Base-by-base conservation (phyloP, 2,888 invertebrate genomes). In the Pristionchus entomophagus region DNA sequence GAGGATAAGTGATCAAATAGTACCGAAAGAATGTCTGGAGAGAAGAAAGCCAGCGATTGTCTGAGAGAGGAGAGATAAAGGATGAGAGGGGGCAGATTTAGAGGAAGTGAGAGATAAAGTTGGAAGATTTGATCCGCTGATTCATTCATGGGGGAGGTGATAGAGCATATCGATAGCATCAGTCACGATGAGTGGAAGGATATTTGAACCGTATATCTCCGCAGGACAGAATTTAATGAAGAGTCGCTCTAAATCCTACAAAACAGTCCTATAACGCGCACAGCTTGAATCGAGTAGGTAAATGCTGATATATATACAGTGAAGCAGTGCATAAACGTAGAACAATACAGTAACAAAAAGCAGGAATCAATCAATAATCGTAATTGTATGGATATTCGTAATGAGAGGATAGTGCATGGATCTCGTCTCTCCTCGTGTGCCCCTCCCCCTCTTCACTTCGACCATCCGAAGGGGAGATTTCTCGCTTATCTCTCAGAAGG, bases 1-100 rank as follows among this genome's bases (percentile, higher is more conserved):
- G 41, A 41, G 73, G 73, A 73, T 73, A 73, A 69, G 22, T 69
- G 69, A 69, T 69, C 69, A 69, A 69, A 69, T 69, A 69, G 69
- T 69, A 69, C 69, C 69, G 69, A 69, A 65, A 69, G 69, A 69
- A 69, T 69, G 69, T 69, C 69, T 69, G 69, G 69, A 69, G 69
- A 41, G 69, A 41, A 69, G 69, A 38, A n/a, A n/a, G 69, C 5
- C 29, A 32, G 32, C 62, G 62, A 62, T 62, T 62, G 62, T 62
- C 62, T 62, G 73, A 78, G 51, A 14, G 14, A 45, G 45, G 77
- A 49, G 26, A 78, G 45, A 78, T 14, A 51, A 49, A 29, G 26
- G 26, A 29, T 26, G 17, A 41, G 19, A 26, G 0, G 22, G 78
- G 26, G 45, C 14, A 49, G 78, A 78, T 78, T 69, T 69, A 19